Evolutionary conservation across 2,113 vertebrate genomes (phyloP), one percentile per base, ranked within the genome.

Genomic region (Hydrochoerus hydrochaeris): DNA sequence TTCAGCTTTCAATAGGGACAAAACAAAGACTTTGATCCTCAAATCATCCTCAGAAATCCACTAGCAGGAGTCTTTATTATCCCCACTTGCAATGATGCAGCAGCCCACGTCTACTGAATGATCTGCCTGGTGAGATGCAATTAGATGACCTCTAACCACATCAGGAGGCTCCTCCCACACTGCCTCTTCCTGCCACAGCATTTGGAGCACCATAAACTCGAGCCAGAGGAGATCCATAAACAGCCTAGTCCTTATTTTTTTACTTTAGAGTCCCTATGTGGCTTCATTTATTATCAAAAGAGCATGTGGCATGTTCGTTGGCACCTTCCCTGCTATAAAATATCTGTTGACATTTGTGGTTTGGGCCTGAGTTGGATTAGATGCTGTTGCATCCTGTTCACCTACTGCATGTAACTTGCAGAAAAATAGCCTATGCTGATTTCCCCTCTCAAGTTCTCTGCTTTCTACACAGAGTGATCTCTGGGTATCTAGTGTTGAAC

Each of bases 161-260:
- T 38, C 0, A 0, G 0, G 0, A 78, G 46, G 57, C 94, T 95
- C 95, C 85, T 95, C 92, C 86, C 10, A 65, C 2, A 0, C 5
- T 14, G 81, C 46, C 77, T 94, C 89, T 96, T 97, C 84, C 86
- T 85, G 95, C 81, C 10, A 0, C 38, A 75, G 88, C 5, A 12
- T 97, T 94, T 96, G 91, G 83, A 97, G 90, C 75, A 46, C 92
- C 90, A 83, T 97, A 97, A 98, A 97, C 94, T 41, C 38, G 90
- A 97, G 90, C 96, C 96, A 97, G 97, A 92, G 90, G 97, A 97
- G 96, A 98, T 92, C 95, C 95, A 98, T 95, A 98, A 98, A 98
- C 91, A 96, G 95, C 90, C 65, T 54, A 46, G 91, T 93, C 97
- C 94, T 96, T 97, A 92, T 87, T 94, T 97, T 95, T 95, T 95